A percentile compares a stretch with the other conserved stretches of the same genome.
These are phyloP conservation scores for Eublepharis macularius DNA, from an alignment of 2,113 vertebrate species.

Conservation along the genomic window DNA sequence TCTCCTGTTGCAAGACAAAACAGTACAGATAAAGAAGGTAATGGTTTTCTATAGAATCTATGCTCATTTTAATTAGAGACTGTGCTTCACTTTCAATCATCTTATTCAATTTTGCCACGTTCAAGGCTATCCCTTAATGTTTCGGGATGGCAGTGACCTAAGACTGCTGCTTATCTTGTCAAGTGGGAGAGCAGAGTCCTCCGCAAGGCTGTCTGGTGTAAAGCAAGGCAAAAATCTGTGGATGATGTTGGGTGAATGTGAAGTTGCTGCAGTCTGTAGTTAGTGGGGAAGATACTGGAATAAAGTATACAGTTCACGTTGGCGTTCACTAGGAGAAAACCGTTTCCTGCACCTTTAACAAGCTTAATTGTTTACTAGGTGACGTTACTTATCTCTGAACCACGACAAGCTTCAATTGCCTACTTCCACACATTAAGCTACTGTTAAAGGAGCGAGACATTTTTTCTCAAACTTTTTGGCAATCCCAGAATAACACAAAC, in stretches of 20 bases:
- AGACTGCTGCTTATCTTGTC: conserved; percentile 2
- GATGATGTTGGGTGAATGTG: not conserved
- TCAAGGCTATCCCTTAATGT: not conserved
- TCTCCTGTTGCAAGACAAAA: not conserved
- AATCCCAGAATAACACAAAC: not conserved
- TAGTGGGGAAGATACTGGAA: not conserved
- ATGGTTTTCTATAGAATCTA: not conserved
- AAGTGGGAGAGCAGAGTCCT: not conserved
- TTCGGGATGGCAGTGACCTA: not conserved
- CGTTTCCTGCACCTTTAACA: too few species aligned
- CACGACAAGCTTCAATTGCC: too few species aligned
- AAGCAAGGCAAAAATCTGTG: not conserved
- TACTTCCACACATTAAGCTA: too few species aligned
- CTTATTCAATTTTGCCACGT: not conserved
- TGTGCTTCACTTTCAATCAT: not conserved
- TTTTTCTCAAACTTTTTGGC: too few species aligned
- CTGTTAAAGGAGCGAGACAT: too few species aligned
- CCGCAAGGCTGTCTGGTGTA: not conserved
- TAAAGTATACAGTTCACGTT: not conserved
- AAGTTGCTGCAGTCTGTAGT: not conserved
- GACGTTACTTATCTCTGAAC: too few species aligned
- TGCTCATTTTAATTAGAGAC: not conserved
- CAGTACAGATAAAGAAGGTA: not conserved
- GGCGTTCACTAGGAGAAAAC: not conserved
- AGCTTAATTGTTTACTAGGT: too few species aligned